Base-by-base conservation (phyloP, 2,113 vertebrate genomes). In the Columbina picui region DNA sequence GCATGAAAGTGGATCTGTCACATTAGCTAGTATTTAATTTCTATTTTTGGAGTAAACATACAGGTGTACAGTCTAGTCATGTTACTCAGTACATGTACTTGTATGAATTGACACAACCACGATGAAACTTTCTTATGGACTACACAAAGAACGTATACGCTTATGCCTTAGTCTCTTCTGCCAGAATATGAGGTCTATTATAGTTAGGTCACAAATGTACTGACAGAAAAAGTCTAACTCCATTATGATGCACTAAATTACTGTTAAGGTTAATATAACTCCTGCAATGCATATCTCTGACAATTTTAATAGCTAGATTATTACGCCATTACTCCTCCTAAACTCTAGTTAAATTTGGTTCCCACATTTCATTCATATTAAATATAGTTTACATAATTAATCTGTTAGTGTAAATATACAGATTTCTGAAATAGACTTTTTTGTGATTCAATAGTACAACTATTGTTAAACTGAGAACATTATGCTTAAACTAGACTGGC, bases 251-350 rank as follows among this genome's bases (percentile, higher is more conserved):
- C 92, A 91, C 88, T 96, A 94, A 92, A 87, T 89, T 83, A 88
- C 82, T 85, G 69, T 75, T 63, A 93, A 97, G 81, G 92, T 96
- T 97, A 95, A 96, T 94, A 87, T 39, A 95, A 94, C 86, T 96
- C 94, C 84, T 95, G 88, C 16, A 30, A 94, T 93, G 81, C 74
- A 97, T 92, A 94, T 95, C 96, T 96, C 93, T 89, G 92, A 93
- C 95, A 90, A 89, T 76, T 69, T 89, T 90, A 96, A 96, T 88
- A 91, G 79, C 94, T 93, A 68, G 80, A 74, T 94, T 82, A 93
- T 96, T 97, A 93, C 78, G 89, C 87, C 41, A 53, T 87, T 89
- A 92, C 69, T 93, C 80, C 97, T 97, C 80, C 65, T 96, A 97
- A 97, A 90, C 77, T 95, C 64, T 91, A 93, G 80, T 85, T 93